Conservation (phyloP, 2,888 invertebrate species). For the Eupithecia centaureata region DNA sequence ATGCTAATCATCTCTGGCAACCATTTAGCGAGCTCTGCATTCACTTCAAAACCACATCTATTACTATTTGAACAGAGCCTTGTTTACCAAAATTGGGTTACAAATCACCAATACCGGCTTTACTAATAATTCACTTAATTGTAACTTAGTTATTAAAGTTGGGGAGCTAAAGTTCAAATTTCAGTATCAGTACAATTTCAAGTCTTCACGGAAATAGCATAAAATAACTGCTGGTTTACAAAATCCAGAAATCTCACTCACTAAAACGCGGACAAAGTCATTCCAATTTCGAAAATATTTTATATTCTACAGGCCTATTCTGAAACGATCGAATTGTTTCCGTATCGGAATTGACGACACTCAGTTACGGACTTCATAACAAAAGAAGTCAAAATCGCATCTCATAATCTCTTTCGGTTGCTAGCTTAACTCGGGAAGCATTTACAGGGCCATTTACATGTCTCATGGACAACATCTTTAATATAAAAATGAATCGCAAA, state of each 20-base stretch:
- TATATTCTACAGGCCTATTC: too few species aligned
- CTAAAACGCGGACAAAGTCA: too few species aligned
- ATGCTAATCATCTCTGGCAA: conserved; percentile 23
- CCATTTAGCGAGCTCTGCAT: conserved; percentile 7
- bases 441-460: too few species aligned
- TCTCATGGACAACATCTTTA: too few species aligned
- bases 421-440: too few species aligned
- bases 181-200: conserved; percentile 5
- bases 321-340: too few species aligned
- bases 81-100: conserved; percentile 16
- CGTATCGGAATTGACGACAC: too few species aligned
- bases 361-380: too few species aligned
- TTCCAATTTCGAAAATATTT: background rate
- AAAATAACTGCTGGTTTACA: background rate
- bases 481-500: too few species aligned
- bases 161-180: conserved; percentile 10
- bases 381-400: too few species aligned
- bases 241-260: background rate
- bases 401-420: too few species aligned
- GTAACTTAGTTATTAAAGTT: conserved; percentile 14
- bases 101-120: conserved; percentile 8
- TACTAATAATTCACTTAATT: conserved; percentile 8
- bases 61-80: conserved; percentile 15
- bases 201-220: background rate
- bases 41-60: conserved; percentile 30